Base-by-base conservation (phyloP, 2,113 vertebrate genomes). In the Trogon melanurus region DNA sequence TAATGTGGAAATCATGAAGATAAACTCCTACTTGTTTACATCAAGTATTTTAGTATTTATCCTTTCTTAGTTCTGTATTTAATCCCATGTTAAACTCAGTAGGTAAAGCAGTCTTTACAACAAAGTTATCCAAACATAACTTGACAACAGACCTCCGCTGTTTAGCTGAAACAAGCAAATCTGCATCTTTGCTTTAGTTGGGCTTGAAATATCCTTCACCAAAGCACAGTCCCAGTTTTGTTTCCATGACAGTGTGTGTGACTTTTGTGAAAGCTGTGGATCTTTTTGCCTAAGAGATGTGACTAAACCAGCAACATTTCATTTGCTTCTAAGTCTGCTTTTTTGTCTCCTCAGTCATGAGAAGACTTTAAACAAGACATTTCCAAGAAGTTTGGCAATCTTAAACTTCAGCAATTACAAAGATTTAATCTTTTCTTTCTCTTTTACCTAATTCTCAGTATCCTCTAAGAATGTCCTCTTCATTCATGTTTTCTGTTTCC, bases 221-320 rank as follows among this genome's bases (percentile, higher is more conserved):
- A 82, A 84, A 92, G 89, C 84, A 79, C n/a, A 26, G 48, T 95
- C 89, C 57, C 66, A 87, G 61, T 85, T 95, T 91, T 91, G 93
- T 96, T 96, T 89, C 95, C 93, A 96, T 95, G 95, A 95, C 95
- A 93, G 93, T 95, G 75, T 69, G 54, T 7, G 25, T 93, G 89
- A 79, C 89, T 96, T 95, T 60, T 92, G 50, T 53, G 62, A 96
- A 95, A 91, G 70, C 87, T 82, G 57, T 79, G 69, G 38, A 79
- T 87, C 41, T 57, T 69, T 89, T 85, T 87, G 70, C 85, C 9
- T 29, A 12, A 85, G 70, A 93, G 58, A 67, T 75, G 65, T 88
- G 70, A 65, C 73, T 89, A 54, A 85, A 91, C 19, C n/a, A 69
- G 69, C 32, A 92, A 75, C 29, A 76, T 85, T 92, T 87, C 16